These are phyloP conservation scores for Drosophila hydei DNA, from an alignment of 1,140 invertebrate species.

Conservation along the genomic window DNA sequence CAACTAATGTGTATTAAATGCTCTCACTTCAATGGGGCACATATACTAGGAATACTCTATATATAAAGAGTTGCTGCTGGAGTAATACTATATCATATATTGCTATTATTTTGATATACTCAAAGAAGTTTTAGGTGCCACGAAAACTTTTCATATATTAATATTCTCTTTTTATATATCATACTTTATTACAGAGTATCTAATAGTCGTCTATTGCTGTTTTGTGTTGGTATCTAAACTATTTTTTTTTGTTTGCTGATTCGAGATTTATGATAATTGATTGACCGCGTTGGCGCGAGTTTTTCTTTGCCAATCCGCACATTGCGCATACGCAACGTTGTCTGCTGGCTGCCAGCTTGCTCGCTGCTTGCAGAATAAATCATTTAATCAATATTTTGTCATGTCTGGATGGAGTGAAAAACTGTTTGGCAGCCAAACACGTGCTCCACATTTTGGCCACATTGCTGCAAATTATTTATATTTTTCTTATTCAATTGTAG, in stretches of 20 bases:
- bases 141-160: no score
- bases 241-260: slow-evolving; percentile 32
- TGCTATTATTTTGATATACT: no score
- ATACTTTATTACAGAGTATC: slow-evolving; percentile 14
- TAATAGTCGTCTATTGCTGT: background rate
- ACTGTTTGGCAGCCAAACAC: slow-evolving; percentile 64
- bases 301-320: slow-evolving; percentile 32
- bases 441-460: slow-evolving; percentile 65
- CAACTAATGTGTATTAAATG: slow-evolving; percentile 19
- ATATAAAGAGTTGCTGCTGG: no score
- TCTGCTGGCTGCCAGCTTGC: slow-evolving; percentile 24
- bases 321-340: slow-evolving; percentile 72
- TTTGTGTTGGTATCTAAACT: slow-evolving; percentile 18
- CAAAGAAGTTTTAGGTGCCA: no score
- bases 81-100: no score
- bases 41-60: background rate
- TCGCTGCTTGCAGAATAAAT: slow-evolving; percentile 56
- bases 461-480: slow-evolving; percentile 26
- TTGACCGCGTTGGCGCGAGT: slow-evolving; percentile 53
- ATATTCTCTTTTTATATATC: background rate
- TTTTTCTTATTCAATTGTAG: slow-evolving; percentile 17
- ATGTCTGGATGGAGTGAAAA: slow-evolving; percentile 57
- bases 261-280: slow-evolving; percentile 68
- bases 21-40: background rate
- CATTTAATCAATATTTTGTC: slow-evolving; percentile 82